These are phyloP conservation scores for Parapsyche elsis DNA, from an alignment of 1,140 invertebrate species.

Conservation along the genomic window DNA sequence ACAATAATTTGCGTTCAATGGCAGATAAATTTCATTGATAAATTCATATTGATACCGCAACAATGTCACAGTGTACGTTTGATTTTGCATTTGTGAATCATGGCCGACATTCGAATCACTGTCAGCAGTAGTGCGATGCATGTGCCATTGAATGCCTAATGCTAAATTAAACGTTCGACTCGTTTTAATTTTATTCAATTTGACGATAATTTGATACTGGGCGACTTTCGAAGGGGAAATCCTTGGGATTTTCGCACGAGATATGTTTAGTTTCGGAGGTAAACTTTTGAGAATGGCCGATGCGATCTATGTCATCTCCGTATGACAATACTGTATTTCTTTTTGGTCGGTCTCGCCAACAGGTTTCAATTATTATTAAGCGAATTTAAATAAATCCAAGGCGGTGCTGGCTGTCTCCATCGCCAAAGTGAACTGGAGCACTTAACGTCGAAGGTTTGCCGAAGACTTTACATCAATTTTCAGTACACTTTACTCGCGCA, in stretches of 20 bases:
- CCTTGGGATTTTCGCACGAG: too few relatives aligned
- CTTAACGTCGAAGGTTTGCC: conserved; percentile 32
- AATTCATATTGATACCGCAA: background rate
- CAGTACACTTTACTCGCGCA: conserved; percentile 21
- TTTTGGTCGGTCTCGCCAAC: conserved; percentile 40
- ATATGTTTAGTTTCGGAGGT: too few relatives aligned
- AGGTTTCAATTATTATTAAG: conserved; percentile 48
- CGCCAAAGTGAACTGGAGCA: conserved; percentile 39
- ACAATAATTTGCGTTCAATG: background rate
- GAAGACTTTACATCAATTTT: conserved; percentile 40
- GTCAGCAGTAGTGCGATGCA: too few relatives aligned
- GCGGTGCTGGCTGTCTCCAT: conserved; percentile 34
- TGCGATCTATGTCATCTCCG: conserved; percentile 7
- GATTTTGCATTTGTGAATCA: too few relatives aligned
- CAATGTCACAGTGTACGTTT: background rate
- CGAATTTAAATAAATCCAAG: conserved; percentile 55
- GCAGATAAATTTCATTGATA: background rate
- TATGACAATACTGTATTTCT: background rate
- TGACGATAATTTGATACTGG: too few relatives aligned
- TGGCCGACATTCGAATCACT: too few relatives aligned
- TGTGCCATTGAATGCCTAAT: too few relatives aligned
- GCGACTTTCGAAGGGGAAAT: too few relatives aligned
- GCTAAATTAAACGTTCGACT: background rate
- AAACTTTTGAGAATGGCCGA: conserved; percentile 3
- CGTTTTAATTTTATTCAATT: background rate